phyloP scores from a whole-genome alignment of 2,113 vertebrate genomes.

The Channa maculata region DNA sequence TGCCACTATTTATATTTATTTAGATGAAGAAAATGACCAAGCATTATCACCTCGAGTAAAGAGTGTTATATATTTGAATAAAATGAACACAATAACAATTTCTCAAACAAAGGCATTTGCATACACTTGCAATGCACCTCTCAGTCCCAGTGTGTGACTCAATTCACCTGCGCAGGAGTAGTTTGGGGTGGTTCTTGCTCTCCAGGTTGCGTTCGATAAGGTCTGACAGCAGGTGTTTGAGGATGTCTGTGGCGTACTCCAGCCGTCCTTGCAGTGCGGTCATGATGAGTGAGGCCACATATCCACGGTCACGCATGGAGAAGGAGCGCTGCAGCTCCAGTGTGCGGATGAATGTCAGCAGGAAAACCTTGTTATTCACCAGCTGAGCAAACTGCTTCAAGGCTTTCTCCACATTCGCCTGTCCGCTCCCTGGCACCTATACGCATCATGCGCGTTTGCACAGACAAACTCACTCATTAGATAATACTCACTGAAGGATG shows the following conservation, averaged over 20 bases:
- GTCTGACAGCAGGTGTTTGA: constrained; percentile 96
- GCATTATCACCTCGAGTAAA: no score
- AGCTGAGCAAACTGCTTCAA: constrained; percentile 97
- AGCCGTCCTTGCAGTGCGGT: constrained; percentile 93
- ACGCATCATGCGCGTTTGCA: constrained; percentile 41
- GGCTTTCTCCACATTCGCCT: constrained; percentile 95
- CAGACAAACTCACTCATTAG: constrained; percentile 53
- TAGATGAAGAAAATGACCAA: background rate
- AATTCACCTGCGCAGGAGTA: constrained; percentile 92
- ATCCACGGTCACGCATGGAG: constrained; percentile 98
- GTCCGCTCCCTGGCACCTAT: constrained; percentile 94
- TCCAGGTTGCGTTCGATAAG: constrained; percentile 98
- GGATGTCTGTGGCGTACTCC: constrained; percentile 96
- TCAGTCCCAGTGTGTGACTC: background rate
- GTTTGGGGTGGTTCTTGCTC: constrained; percentile 98
- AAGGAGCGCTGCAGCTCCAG: constrained; percentile 96
- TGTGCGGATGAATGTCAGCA: constrained; percentile 96
- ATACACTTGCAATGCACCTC: no score
- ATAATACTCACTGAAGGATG: constrained; percentile 22
- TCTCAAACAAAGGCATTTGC: no score
- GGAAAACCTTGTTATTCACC: constrained; percentile 97
- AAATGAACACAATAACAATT: no score
- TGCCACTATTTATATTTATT: background rate
- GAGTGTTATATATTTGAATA: no score
- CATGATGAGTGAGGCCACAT: constrained; percentile 98